A percentile compares a stretch with the other conserved stretches of the same genome.
Evolutionary conservation across 2,113 vertebrate genomes (phyloP).

Genomic region (Gallinago undulata): DNA sequence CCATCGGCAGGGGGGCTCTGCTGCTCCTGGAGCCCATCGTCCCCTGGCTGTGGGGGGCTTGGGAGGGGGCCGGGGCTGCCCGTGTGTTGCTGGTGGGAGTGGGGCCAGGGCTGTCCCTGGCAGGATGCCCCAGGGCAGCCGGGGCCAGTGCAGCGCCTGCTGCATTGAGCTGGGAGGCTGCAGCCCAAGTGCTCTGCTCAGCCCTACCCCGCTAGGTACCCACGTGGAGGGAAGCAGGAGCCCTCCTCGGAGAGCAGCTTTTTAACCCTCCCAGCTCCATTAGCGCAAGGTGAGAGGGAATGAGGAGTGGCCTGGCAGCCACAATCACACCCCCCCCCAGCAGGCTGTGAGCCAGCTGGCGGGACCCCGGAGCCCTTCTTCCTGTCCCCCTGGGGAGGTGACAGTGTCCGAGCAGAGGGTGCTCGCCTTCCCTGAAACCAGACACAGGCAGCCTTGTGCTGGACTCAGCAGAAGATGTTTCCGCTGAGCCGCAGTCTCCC

Average conservation of each 20-base stretch:
- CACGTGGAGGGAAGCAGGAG: conserved; percentile 42
- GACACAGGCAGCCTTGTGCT: not conserved
- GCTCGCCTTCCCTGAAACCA: not conserved
- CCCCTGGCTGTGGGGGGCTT: not conserved
- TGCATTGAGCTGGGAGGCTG: conserved; percentile 25
- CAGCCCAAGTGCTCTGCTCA: conserved; percentile 15
- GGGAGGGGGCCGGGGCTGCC: not conserved
- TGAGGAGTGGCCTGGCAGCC: not conserved
- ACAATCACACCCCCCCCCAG: not conserved
- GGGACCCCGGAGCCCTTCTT: not conserved
- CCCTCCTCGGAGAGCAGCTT: not conserved
- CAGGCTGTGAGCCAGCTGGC: not conserved
- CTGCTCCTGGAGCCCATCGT: not conserved
- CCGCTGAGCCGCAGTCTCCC: not conserved
- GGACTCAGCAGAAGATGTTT: conserved; percentile 26
- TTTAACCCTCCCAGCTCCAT: conserved; percentile 34
- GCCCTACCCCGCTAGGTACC: not conserved
- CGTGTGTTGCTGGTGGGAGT: not conserved
- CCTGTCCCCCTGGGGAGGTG: not conserved
- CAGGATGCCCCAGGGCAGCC: not conserved
- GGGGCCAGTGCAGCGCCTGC: conserved; percentile 11
- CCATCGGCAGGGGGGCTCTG: not conserved
- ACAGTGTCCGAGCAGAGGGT: not conserved
- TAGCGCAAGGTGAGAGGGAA: not conserved
- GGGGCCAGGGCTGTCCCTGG: not conserved